A percentile compares a stretch with the other conserved stretches of the same genome.
These are phyloP conservation scores for Probosciger aterrimus DNA, from an alignment of 2,113 vertebrate species.

Conservation along the genomic window DNA sequence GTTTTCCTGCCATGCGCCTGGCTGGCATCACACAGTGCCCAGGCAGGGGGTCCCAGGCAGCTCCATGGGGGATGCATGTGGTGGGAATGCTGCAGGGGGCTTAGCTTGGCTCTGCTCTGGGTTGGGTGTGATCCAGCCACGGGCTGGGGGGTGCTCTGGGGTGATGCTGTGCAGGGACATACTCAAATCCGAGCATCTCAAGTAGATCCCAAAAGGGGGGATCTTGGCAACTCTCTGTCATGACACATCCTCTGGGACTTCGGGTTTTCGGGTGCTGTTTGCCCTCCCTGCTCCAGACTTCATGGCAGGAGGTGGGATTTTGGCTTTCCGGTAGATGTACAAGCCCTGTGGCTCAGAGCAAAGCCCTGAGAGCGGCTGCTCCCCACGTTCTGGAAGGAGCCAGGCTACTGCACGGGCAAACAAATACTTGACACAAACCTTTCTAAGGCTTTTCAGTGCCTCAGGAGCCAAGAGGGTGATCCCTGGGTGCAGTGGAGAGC, in stretches of 20 bases:
- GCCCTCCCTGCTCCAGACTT: neutral
- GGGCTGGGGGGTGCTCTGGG: neutral
- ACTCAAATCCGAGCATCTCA: neutral
- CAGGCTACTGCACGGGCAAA: neutral
- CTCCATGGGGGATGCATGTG: accelerated
- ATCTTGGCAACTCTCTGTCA: neutral
- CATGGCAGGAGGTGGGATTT: neutral
- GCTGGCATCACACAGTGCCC: neutral
- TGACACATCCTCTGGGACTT: accelerated
- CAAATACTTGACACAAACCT: neutral
- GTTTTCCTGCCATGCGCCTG: neutral
- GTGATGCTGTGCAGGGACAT: neutral
- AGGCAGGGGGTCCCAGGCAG: neutral
- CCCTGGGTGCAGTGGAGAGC: neutral
- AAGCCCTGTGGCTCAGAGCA: neutral
- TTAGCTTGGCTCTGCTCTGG: neutral
- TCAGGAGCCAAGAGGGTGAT: neutral
- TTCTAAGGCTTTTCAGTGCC: neutral
- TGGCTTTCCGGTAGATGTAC: neutral
- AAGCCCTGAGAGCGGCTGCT: neutral
- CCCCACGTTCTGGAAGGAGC: neutral
- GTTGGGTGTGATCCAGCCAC: accelerated
- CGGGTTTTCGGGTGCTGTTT: neutral
- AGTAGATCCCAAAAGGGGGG: neutral
- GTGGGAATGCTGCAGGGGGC: neutral